These are phyloP conservation scores for Nipponia nippon DNA, from an alignment of 2,113 vertebrate species.

Conservation along the genomic window DNA sequence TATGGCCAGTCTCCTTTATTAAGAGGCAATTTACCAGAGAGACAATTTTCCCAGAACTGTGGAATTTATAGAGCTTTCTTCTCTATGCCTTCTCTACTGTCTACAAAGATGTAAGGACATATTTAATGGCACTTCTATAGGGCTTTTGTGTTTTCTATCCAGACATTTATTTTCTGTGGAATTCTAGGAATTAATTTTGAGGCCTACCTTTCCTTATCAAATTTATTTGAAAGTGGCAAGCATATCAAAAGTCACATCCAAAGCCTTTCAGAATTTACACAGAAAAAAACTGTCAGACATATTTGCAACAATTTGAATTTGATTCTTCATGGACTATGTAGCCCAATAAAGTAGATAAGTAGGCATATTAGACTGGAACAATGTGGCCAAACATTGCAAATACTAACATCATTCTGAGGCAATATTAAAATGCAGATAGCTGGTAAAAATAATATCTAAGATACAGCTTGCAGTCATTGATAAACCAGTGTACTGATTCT, in stretches of 20 bases:
- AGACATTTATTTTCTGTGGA: neutral
- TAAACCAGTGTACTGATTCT: neutral
- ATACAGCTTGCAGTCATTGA: neutral
- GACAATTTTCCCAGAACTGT: neutral
- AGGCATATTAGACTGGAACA: neutral
- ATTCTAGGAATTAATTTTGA: neutral
- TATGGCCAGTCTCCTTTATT: neutral
- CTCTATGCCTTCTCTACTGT: fast-evolving
- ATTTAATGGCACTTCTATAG: neutral
- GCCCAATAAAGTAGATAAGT: neutral
- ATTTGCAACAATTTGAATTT: neutral
- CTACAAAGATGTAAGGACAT: neutral
- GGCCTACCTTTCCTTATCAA: neutral
- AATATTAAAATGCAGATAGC: neutral
- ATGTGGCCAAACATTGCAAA: neutral
- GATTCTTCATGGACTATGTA: neutral
- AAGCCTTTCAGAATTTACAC: neutral
- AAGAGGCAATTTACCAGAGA: neutral
- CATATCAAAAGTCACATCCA: neutral
- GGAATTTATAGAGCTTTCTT: neutral
- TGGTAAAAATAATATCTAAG: neutral
- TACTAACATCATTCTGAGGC: neutral
- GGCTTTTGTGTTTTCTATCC: neutral
- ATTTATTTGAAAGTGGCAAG: neutral
- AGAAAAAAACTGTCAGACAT: neutral